Base-by-base conservation (phyloP, 1,140 invertebrate genomes). In the Papilio glaucus region DNA sequence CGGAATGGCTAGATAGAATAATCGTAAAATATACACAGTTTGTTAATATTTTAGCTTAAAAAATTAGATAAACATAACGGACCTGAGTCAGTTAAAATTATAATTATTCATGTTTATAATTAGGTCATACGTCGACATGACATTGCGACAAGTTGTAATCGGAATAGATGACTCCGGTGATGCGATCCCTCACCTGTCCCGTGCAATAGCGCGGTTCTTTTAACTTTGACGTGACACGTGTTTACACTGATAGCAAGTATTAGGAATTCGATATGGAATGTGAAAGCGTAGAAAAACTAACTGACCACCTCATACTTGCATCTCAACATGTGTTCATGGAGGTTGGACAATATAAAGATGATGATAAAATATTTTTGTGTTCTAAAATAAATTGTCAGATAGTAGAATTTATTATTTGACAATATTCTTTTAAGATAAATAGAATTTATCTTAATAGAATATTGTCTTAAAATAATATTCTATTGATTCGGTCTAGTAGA, bases 201-300 rank as follows among this genome's bases (percentile, higher is more conserved):
- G n/a, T 24, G 65, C 2, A 24, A 68, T 68, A 18, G 3, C 42
- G 41, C 42, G 65, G 41, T 33, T 49, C 42, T 49, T 42, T 68
- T 49, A 6, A 68, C 13, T 29, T 13, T 49, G 42, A 68, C 41
- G 26, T 37, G 65, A 49, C 65, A 49, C 42, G 41, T 45, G 65
- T 49, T 68, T 68, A 33, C 49, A 33, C 65, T 49, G 65, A 68
- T 68, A 68, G 37, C 65, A 49, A 49, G 21, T 45, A 45, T 45
- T 5, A 29, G n/a, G 65, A 49, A 68, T 49, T 68, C 24, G 65
- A 68, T 29, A 29, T 33, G 65, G 65, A 68, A 68, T 68, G 65
- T 68, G 65, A 68, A 68, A 68, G 65, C 42, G 24, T 29, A 26
- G 15, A 49, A 68, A 68, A 68, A 53, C n/a, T 45, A 45, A 53